These are phyloP conservation scores for Daphoenositta chrysoptera DNA, from an alignment of 2,113 vertebrate species.

Conservation along the genomic window DNA sequence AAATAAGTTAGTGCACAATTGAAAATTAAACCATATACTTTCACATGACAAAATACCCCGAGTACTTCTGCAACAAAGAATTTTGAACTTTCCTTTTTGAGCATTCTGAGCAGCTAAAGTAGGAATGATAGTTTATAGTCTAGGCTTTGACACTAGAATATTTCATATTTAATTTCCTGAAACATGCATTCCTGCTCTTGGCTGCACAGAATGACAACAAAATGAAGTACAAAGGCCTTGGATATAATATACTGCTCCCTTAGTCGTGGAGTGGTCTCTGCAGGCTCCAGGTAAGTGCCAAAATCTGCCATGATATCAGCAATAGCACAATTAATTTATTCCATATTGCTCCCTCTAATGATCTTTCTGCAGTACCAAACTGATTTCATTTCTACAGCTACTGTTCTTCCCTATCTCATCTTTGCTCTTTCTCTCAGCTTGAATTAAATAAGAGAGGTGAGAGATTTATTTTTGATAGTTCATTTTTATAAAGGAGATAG, in stretches of 20 bases:
- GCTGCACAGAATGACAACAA: background rate
- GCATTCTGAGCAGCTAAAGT: background rate
- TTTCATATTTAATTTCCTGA: constrained; percentile 38
- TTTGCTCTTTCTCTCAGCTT: constrained; percentile 24
- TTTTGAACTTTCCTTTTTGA: background rate
- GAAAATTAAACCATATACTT: background rate
- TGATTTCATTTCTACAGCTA: background rate
- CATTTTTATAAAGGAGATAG: background rate
- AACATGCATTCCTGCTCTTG: background rate
- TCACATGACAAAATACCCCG: background rate
- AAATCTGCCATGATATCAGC: background rate
- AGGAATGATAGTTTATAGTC: background rate
- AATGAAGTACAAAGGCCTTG: constrained; percentile 20
- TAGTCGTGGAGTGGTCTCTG: background rate
- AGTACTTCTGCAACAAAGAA: background rate
- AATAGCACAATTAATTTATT: constrained; percentile 40
- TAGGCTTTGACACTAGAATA: background rate
- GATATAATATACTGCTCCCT: background rate
- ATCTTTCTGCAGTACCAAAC: background rate
- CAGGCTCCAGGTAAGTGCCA: constrained; percentile 8
- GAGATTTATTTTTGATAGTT: constrained; percentile 43
- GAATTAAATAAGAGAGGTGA: constrained; percentile 28
- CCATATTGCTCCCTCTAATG: constrained; percentile 11
- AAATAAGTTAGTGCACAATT: background rate
- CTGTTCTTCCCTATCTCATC: background rate